Conservation (phyloP, 30 jellyfish, hydroid and myxozoan genomes). For the Catostylus mosaicus region DNA sequence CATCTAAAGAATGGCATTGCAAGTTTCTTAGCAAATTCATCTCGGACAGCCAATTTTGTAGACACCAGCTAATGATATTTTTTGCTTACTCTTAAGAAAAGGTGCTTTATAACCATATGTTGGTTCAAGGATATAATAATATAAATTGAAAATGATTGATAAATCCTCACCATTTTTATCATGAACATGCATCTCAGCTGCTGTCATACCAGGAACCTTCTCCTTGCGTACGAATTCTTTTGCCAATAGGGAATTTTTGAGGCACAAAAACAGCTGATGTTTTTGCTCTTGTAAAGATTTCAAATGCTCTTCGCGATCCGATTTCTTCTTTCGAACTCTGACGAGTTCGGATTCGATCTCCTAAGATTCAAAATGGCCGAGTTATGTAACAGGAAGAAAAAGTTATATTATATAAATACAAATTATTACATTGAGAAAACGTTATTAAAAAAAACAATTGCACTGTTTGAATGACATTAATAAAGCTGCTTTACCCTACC, state of each 20-base stretch:
- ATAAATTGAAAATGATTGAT: not conserved
- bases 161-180: not conserved
- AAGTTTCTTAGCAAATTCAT: too few relatives aligned
- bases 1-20: too few relatives aligned
- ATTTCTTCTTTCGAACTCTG: slow-evolving; percentile 9
- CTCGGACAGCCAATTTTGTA: too few relatives aligned
- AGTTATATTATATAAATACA: not conserved
- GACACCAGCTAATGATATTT: too few relatives aligned
- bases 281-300: slow-evolving; percentile 47
- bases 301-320: slow-evolving; percentile 13
- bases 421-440: too few relatives aligned
- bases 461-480: not conserved
- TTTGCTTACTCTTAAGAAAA: too few relatives aligned
- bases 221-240: slow-evolving; percentile 46
- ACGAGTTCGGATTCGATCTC: slow-evolving; percentile 25
- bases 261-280: slow-evolving; percentile 38
- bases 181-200: not conserved
- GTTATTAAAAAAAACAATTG: not conserved
- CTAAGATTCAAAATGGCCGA: not conserved
- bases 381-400: too few relatives aligned
- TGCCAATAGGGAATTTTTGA: slow-evolving; percentile 56
- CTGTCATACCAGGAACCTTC: not conserved
- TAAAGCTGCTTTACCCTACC: slow-evolving; percentile 39
- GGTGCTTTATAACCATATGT: too few relatives aligned
- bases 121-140: not conserved